phyloP scores from a whole-genome alignment of 2,797 vertebrate species.

The Pangasius macronema region DNA sequence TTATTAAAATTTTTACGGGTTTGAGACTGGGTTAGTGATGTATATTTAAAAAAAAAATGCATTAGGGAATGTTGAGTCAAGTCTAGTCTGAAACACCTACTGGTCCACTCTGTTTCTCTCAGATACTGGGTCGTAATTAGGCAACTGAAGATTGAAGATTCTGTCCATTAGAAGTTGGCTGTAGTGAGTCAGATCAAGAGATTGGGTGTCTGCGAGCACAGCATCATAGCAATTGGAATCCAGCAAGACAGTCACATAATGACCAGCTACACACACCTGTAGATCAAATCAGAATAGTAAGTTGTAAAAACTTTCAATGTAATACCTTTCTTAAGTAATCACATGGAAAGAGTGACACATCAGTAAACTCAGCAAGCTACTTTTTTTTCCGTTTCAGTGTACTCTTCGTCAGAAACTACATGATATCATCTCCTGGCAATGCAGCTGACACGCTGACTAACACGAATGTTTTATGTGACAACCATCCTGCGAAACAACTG shows the following conservation, averaged over 20 bases:
- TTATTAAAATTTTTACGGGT: not conserved
- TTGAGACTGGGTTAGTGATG: not conserved
- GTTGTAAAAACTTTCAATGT: not conserved
- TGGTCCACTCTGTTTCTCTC: slow-evolving; percentile 77
- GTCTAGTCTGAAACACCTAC: slow-evolving; percentile 67
- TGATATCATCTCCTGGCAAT: slow-evolving; percentile 11
- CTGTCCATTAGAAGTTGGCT: slow-evolving; percentile 72
- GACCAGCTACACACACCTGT: slow-evolving; percentile 82
- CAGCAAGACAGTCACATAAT: slow-evolving; percentile 82
- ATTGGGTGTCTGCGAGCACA: slow-evolving; percentile 73
- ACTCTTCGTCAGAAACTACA: not conserved
- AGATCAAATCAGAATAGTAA: slow-evolving; percentile 23
- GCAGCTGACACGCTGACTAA: not conserved
- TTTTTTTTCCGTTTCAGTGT: not conserved
- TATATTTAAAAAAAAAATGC: not conserved
- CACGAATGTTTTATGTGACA: not conserved
- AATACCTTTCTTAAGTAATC: not conserved
- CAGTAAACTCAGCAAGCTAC: not conserved
- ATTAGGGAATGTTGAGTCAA: not conserved
- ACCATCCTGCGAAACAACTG: no score
- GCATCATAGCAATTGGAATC: slow-evolving; percentile 82
- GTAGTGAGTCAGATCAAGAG: slow-evolving; percentile 72
- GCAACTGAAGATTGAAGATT: slow-evolving; percentile 79
- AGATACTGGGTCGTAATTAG: slow-evolving; percentile 58
- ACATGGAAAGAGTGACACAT: not conserved